These are phyloP conservation scores for Ptychoptera albimana DNA, from an alignment of 2,888 invertebrate genomes.

Conservation along the genomic window DNA sequence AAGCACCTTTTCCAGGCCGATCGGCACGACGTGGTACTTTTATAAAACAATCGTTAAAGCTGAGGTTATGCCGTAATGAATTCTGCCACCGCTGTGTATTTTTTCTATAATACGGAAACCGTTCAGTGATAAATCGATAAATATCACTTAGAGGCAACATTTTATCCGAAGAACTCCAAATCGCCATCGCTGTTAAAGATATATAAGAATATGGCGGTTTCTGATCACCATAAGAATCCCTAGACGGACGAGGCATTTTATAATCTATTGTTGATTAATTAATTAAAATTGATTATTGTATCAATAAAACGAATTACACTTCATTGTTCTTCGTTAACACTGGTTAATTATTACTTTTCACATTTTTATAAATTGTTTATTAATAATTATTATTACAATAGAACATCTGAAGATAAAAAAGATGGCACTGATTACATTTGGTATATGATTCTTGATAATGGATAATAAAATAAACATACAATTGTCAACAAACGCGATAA, in stretches of 20 bases:
- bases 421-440: no score
- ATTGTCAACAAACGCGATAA: no score
- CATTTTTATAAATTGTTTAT: no score
- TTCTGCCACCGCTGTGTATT: slow-evolving; percentile 81
- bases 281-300: no score
- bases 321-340: no score
- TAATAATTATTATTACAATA: no score
- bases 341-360: no score
- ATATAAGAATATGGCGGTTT: slow-evolving; percentile 99
- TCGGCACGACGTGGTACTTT: slow-evolving; percentile 69
- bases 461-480: no score
- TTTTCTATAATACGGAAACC: slow-evolving; percentile 75
- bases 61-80: slow-evolving; percentile 77
- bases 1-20: slow-evolving; percentile 70
- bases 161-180: slow-evolving; percentile 93
- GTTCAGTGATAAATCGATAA: slow-evolving; percentile 60
- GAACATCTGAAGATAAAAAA: no score
- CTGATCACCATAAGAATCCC: slow-evolving; percentile 94
- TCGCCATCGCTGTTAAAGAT: slow-evolving; percentile 97
- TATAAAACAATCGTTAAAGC: slow-evolving; percentile 93
- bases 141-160: slow-evolving; percentile 78
- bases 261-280: background rate
- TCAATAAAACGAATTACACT: no score
- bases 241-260: slow-evolving; percentile 84
- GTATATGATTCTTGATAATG: no score